phyloP scores from a whole-genome alignment of 2,888 invertebrate species.

The Drosophila tripunctata region DNA sequence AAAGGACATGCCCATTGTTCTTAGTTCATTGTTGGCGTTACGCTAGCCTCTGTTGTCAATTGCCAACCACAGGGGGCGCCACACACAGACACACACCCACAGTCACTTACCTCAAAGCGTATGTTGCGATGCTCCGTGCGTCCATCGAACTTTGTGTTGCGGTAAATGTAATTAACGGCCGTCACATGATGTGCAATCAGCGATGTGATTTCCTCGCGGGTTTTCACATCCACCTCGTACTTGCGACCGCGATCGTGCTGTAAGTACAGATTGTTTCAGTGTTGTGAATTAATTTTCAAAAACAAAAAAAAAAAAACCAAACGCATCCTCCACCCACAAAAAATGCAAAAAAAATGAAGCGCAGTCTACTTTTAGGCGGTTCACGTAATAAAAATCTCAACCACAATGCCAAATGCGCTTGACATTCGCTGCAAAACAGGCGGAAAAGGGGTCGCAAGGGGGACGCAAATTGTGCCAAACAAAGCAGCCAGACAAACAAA shows the following conservation, averaged over 20 bases:
- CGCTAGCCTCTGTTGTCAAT: constrained; percentile 21
- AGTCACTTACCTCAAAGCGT: constrained; percentile 93
- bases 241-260: constrained; percentile 90
- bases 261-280: constrained; percentile 22
- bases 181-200: constrained; percentile 99
- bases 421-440: constrained; percentile 51
- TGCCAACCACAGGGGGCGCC: constrained; percentile 35
- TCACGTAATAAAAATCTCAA: constrained; percentile 59
- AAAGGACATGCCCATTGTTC: constrained; percentile 33
- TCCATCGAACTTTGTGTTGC: constrained; percentile 97
- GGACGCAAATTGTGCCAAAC: constrained; percentile 49
- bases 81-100: not conserved
- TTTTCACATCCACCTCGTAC: constrained; percentile 92
- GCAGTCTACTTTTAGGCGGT: constrained; percentile 37
- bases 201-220: constrained; percentile 97
- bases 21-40: constrained; percentile 28
- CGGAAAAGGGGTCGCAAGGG: not conserved
- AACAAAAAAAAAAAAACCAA: constrained; percentile 12
- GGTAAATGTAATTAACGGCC: constrained; percentile 98
- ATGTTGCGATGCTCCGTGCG: constrained; percentile 95
- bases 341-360: not conserved
- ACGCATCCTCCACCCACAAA: no score
- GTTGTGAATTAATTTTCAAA: constrained; percentile 42
- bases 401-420: constrained; percentile 61
- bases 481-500: constrained; percentile 63